Evolutionary conservation across 1,140 invertebrate genomes (phyloP), one percentile per base, ranked within the genome.

Genomic region (Tetragonula clypearis): DNA sequence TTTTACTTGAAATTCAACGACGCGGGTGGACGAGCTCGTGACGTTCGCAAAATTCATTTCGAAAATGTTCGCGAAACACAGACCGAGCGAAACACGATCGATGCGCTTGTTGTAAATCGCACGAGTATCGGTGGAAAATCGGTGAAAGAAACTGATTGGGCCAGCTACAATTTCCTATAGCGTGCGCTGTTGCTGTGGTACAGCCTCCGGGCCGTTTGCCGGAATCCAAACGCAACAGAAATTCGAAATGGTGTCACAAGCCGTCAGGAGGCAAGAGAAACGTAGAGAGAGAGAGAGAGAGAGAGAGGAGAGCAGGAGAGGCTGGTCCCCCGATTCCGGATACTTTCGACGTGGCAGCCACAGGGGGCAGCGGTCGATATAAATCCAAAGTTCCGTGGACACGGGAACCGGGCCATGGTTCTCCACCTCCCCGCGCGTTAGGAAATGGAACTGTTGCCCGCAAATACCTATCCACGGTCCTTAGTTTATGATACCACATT

Each of bases 371-470:
- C 21, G 56, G 19, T 68, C 35, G 30, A 15, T 71, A 71, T 84
- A 84, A 84, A 84, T 84, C 66, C 82, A 60, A 79, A 84, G 82
- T 84, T 79, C 79, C 82, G 66, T 35, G 49, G 68, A 53, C 60
- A 68, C 65, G 23, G 23, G 30, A 58, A 58, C 15, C 14, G 23
- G 77, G 58, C 53, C 21, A 19, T 19, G 35, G 12, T n/a, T 30
- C 14, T 12, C 19, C 49, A 26, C 53, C n/a, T 19, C 30, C n/a
- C 55, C 26, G 11, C 77, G 66, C 76, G 82, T 71, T 79, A 84
- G 82, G 82, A 84, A 84, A 84, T 84, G 76, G 82, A 84, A 84
- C 76, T 72, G 82, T 73, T 84, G 68, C 68, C 77, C 82, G 78
- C 77, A 79, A 84, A 79, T 84, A 84, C 82, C 76, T 79, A 79